These are phyloP conservation scores for Protomyctophum bolini DNA, from an alignment of 2,113 vertebrate species.

Conservation along the genomic window DNA sequence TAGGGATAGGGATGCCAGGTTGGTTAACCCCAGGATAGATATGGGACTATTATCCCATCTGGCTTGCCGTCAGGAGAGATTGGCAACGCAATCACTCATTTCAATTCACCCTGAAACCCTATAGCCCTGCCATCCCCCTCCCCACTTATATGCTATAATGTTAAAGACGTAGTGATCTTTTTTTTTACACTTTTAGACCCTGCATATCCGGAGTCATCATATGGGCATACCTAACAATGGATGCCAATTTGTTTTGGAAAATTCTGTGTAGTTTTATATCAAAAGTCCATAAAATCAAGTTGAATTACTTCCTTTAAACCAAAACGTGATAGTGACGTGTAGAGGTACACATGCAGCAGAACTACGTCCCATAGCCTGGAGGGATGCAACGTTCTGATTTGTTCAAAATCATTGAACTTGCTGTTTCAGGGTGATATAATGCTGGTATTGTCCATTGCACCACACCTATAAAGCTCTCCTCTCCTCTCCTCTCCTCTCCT, in stretches of 20 bases:
- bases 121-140: constrained; percentile 69
- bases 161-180: constrained; percentile 54
- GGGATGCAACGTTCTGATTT: too few relatives aligned
- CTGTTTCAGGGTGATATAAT: too few relatives aligned
- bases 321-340: too few relatives aligned
- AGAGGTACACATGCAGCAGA: too few relatives aligned
- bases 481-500: neutral
- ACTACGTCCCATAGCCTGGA: too few relatives aligned
- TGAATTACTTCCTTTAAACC: constrained; percentile 80
- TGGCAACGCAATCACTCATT: constrained; percentile 85
- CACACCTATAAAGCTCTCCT: neutral
- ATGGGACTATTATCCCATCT: constrained; percentile 82
- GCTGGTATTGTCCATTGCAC: too few relatives aligned
- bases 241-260: too few relatives aligned
- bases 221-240: too few relatives aligned
- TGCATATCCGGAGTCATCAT: constrained; percentile 64
- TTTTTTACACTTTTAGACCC: too few relatives aligned
- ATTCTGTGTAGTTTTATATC: too few relatives aligned
- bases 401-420: too few relatives aligned
- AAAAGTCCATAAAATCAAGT: constrained; percentile 4
- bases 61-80: constrained; percentile 80
- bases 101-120: constrained; percentile 84
- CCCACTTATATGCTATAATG: constrained; percentile 81
- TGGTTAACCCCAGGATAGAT: constrained; percentile 82
- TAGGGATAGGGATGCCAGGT: neutral